A percentile compares a stretch with the other conserved stretches of the same genome.
Evolutionary conservation across 2,113 vertebrate genomes (phyloP).

Genomic region (Forbesichthys papilliferus): DNA sequence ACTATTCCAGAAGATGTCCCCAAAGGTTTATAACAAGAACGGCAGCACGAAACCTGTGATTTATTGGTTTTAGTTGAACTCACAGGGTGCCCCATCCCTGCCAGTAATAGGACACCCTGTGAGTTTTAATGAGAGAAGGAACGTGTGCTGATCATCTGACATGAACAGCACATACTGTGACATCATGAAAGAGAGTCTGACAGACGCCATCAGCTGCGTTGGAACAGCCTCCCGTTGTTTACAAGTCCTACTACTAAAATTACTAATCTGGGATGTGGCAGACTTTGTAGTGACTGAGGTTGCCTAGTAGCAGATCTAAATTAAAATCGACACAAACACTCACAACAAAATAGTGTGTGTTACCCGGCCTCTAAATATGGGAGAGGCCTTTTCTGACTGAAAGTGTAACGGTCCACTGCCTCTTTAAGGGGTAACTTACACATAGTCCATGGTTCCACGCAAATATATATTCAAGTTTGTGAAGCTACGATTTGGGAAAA

Average conservation of each 20-base stretch:
- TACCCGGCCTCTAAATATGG: constrained; percentile 29
- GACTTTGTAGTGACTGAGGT: neutral
- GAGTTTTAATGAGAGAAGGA: too few species aligned
- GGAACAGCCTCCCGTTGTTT: too few species aligned
- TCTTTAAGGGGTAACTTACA: neutral
- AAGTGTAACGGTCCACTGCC: neutral
- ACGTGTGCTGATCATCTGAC: too few species aligned
- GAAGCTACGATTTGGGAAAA: too few species aligned
- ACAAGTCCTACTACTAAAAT: too few species aligned
- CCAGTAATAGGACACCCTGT: neutral
- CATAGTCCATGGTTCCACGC: too few species aligned
- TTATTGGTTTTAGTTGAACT: constrained; percentile 1
- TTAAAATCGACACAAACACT: constrained; percentile 1
- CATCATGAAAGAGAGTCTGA: too few species aligned
- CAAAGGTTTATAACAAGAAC: too few species aligned
- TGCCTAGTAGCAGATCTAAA: constrained; percentile 4
- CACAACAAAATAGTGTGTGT: constrained; percentile 22
- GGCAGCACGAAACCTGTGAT: neutral
- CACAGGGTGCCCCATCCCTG: constrained; percentile 13
- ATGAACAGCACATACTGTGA: neutral
- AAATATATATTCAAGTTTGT: too few species aligned
- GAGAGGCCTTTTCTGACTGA: neutral
- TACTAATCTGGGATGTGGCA: too few species aligned
- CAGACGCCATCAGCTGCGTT: too few species aligned
- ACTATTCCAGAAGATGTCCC: too few species aligned